Percentiles rank a stretch among this genome's conserved stretches.
These are phyloP conservation scores for Plusia festucae DNA, from an alignment of 2,888 invertebrate species.

Conservation along the genomic window DNA sequence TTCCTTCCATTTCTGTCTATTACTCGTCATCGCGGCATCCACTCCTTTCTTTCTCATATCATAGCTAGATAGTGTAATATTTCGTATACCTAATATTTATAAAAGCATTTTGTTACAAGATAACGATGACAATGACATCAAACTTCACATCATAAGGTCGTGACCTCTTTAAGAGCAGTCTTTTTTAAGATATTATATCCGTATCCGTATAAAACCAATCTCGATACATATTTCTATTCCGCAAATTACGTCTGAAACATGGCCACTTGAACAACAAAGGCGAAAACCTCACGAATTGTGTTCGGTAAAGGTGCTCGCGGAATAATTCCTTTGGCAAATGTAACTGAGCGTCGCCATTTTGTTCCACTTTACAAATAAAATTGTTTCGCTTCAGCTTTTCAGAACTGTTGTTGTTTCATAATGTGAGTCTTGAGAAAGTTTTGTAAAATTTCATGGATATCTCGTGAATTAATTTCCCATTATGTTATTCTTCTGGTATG, in stretches of 20 bases:
- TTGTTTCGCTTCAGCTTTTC: slow-evolving; percentile 24
- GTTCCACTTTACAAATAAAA: slow-evolving; percentile 38
- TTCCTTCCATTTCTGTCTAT: no score
- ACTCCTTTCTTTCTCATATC: no score
- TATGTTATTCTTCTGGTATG: slow-evolving; percentile 10
- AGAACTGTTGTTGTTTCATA: slow-evolving; percentile 21
- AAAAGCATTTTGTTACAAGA: background rate
- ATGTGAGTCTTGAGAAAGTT: slow-evolving; percentile 16
- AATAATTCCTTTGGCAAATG: slow-evolving; percentile 38
- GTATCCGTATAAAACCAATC: slow-evolving; percentile 12
- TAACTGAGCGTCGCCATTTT: slow-evolving; percentile 18
- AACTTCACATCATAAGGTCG: background rate
- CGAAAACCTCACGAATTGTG: slow-evolving; percentile 22
- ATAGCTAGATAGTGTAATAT: no score
- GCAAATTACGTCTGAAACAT: slow-evolving; percentile 25
- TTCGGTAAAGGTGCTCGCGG: slow-evolving; percentile 19
- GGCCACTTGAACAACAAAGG: slow-evolving; percentile 33
- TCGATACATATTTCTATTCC: slow-evolving; percentile 28
- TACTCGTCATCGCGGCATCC: no score
- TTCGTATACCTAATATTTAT: no score
- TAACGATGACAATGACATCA: background rate
- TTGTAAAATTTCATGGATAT: slow-evolving; percentile 8
- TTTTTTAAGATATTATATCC: background rate
- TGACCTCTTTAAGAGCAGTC: background rate
- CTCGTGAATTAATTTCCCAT: slow-evolving; percentile 28